Percentiles rank a stretch among this genome's conserved stretches.
Evolutionary conservation across 2,113 vertebrate species (phyloP).

Genomic region (Malaclemys terrapin): DNA sequence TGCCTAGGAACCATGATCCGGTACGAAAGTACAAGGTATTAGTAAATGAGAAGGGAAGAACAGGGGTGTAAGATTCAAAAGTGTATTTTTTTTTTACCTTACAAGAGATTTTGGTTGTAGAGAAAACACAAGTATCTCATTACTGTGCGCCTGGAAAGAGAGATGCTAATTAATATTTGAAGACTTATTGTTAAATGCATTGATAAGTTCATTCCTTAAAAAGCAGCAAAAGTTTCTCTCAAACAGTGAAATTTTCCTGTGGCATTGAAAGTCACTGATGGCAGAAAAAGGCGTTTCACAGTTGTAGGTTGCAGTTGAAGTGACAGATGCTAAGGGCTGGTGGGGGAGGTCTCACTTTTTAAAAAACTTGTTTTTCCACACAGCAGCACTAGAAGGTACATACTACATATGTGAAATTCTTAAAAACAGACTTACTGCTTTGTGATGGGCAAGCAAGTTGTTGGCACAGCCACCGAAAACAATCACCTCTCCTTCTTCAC

Average conservation of each 20-base stretch:
- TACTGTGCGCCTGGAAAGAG: conserved; percentile 92
- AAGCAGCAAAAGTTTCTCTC: background rate
- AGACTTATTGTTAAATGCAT: background rate
- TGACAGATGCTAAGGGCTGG: background rate
- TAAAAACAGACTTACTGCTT: conserved; percentile 86
- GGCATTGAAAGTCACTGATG: background rate
- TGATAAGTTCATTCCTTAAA: background rate
- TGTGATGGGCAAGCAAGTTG: conserved; percentile 91
- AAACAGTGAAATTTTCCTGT: background rate
- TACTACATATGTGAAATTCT: background rate
- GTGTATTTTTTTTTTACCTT: conserved; percentile 80
- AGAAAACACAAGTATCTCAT: conserved; percentile 91
- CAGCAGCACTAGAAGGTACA: background rate
- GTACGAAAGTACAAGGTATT: background rate
- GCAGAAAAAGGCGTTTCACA: accelerated
- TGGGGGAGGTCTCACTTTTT: background rate
- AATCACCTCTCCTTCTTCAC: conserved; percentile 94
- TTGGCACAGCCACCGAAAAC: conserved; percentile 98
- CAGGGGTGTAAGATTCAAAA: accelerated
- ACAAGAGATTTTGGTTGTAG: conserved; percentile 94
- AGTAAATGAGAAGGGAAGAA: background rate
- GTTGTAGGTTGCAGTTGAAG: background rate
- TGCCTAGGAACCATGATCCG: background rate
- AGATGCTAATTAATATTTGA: background rate
- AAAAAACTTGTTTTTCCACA: background rate